phyloP scores from a whole-genome alignment of 2,113 vertebrate species.

The Acrocephalus kingi region DNA sequence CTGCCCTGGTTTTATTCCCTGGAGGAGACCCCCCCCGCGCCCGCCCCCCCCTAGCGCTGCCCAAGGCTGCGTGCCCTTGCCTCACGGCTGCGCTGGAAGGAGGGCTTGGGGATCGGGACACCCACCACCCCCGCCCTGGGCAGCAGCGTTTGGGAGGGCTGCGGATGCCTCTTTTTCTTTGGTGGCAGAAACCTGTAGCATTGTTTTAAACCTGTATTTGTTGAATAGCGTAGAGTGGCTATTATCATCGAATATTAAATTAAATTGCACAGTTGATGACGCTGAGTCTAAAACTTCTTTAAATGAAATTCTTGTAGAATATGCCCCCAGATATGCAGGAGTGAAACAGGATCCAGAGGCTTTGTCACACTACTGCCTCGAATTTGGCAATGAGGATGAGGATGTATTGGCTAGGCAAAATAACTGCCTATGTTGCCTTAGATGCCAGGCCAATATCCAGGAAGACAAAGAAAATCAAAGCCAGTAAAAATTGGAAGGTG shows the following conservation, averaged over 20 bases:
- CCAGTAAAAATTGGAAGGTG: not conserved
- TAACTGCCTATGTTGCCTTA: accelerated
- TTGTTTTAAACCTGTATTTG: not conserved
- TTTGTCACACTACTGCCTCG: accelerated
- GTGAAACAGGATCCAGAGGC: not conserved
- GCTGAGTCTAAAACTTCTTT: not conserved
- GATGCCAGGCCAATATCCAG: not conserved
- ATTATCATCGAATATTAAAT: not conserved
- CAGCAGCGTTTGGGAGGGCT: not conserved
- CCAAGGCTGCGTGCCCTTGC: not conserved
- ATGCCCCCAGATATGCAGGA: not conserved
- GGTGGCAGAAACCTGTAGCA: not conserved
- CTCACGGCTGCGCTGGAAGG: not conserved
- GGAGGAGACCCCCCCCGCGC: accelerated
- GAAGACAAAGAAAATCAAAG: not conserved
- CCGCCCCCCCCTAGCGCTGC: not conserved
- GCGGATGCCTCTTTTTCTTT: too few species aligned
- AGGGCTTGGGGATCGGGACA: too few species aligned
- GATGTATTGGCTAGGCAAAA: not conserved
- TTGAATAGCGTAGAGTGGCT: not conserved
- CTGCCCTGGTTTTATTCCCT: accelerated
- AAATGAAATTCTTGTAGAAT: not conserved
- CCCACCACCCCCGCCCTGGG: not conserved
- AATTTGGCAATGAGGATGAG: not conserved
- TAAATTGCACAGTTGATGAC: not conserved